Percentiles rank a stretch among this genome's conserved stretches.
Conservation (phyloP, 2,797 vertebrate species). For the Melanotaenia maccullochi region DNA sequence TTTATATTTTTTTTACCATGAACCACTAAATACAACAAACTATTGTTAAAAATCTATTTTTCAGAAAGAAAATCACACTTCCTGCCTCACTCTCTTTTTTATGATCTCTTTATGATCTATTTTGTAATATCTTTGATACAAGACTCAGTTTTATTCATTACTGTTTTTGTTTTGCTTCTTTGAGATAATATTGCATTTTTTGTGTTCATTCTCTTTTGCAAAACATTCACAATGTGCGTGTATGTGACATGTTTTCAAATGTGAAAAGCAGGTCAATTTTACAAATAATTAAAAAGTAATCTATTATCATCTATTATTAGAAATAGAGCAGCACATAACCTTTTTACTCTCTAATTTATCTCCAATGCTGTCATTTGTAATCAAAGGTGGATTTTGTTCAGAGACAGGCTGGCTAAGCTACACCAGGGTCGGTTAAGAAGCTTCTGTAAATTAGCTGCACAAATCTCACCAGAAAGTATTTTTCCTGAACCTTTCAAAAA, state of each 20-base stretch:
- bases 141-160: background rate
- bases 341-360: background rate
- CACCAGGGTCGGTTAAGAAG: background rate
- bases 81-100: constrained; percentile 39
- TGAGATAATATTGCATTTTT: background rate
- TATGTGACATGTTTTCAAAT: background rate
- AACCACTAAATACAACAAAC: background rate
- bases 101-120: background rate
- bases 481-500: background rate
- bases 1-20: constrained; percentile 4
- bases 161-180: background rate
- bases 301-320: too few relatives aligned
- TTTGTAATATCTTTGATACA: constrained; percentile 27
- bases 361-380: background rate
- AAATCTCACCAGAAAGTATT: background rate
- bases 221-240: background rate
- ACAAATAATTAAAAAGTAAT: too few relatives aligned
- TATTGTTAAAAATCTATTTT: constrained; percentile 14
- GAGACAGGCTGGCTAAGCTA: background rate
- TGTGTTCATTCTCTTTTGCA: constrained; percentile 1
- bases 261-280: background rate
- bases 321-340: background rate
- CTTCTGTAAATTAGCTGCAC: background rate
- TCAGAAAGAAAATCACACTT: constrained; percentile 38
- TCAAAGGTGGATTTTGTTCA: background rate